Evolutionary conservation across 2,888 invertebrate species (phyloP), one percentile per base, ranked within the genome.

Genomic region (Oscheius sp.): DNA sequence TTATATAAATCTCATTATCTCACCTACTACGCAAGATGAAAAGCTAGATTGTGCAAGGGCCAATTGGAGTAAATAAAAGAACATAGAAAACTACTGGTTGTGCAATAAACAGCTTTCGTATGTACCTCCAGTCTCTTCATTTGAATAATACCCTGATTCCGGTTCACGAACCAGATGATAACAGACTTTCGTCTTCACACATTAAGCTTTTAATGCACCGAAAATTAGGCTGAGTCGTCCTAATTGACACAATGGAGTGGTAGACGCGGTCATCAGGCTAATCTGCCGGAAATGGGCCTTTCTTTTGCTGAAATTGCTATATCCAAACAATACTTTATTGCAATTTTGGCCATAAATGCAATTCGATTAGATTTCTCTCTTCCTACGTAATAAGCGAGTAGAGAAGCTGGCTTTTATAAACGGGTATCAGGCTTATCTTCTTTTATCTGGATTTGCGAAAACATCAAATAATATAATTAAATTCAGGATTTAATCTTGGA

Each of bases 161-260:
- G 50, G 64, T 64, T 64, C 37, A 50, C 34, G 46, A 45, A 61
- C 61, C 23, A 17, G 27, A 23, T 42, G 29, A 45, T 17, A 45
- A n/a, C n/a, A n/a, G n/a, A n/a, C n/a, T n/a, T n/a, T 23, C 48
- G 23, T 23, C 17, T n/a, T 3, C 31, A 34, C 34, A 33, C 34
- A 34, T 33, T 33, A 34, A 37, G 34, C 34, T 55, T 33, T 55
- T 23, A 34, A 55, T 25, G 55, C 23, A 45, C 12, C n/a, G n/a
- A n/a, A 17, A 61, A 31, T 45, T 29, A 29, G 34, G 57, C 57
- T 34, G 37, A 25, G 55, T 25, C 27, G 39, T 42, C 42, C 29
- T 61, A 61, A 61, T 61, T 61, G 61, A 61, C 61, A 61, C 61
- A 61, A 61, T 61, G 61, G 53, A n/a, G 15, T 58, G 42, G 61